phyloP scores from a whole-genome alignment of 1,140 invertebrate genomes.

The Ganaspis sp. region DNA sequence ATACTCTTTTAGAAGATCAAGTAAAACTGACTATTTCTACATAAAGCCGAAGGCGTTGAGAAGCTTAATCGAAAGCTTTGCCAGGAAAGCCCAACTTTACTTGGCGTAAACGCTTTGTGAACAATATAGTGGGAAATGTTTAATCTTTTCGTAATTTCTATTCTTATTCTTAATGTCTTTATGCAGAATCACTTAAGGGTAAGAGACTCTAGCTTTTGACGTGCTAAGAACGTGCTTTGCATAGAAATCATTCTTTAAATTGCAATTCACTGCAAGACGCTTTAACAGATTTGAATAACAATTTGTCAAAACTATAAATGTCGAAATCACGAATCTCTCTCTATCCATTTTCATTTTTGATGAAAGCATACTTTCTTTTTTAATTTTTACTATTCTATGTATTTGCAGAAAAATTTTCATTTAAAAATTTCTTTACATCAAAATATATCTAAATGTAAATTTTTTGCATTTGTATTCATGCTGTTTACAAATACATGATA shows the following conservation, averaged over 20 bases:
- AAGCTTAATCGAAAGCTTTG: constrained; percentile 8
- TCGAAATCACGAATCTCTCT: neutral
- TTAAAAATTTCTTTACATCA: no score
- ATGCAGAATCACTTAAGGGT: neutral
- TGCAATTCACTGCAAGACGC: neutral
- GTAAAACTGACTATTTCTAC: neutral
- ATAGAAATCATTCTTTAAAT: constrained; percentile 8
- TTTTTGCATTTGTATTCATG: no score
- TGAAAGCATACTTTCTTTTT: neutral
- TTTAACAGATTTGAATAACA: neutral
- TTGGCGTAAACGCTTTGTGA: constrained; percentile 2
- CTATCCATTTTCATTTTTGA: no score
- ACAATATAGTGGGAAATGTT: neutral
- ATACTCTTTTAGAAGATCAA: neutral
- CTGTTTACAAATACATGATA: no score
- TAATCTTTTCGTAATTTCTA: constrained; percentile 14
- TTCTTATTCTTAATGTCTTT: constrained; percentile 3
- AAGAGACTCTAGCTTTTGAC: neutral
- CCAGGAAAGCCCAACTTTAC: neutral
- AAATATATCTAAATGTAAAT: no score
- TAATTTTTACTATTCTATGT: no score
- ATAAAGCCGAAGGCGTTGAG: constrained; percentile 7
- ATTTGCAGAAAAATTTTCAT: no score
- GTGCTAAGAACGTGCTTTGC: constrained; percentile 15
- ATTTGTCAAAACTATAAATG: neutral